Evolutionary conservation across 2,888 invertebrate species (phyloP), one percentile per base, ranked within the genome.

Genomic region (Torymus aiolomorphi): DNA sequence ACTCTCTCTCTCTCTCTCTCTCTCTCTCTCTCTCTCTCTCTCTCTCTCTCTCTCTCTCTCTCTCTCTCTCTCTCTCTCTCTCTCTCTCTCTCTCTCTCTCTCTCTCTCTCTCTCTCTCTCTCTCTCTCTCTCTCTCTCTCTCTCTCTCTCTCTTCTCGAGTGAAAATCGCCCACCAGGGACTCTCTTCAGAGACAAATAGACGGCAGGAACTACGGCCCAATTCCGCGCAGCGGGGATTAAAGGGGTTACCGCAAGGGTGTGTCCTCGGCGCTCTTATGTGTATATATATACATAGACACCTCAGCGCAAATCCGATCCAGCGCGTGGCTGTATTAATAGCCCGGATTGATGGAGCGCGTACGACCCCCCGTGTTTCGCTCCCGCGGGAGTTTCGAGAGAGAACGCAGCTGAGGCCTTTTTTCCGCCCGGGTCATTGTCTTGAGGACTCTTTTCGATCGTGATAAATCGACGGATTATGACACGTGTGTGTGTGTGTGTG

Each of bases 321-420:
- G 85, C 82, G 84, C 42, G 42, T 42, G 87, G 84, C 85, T 86
- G 83, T 88, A 89, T 89, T 89, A 89, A 89, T 88, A 89, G 89
- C 85, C 86, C 84, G 85, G 86, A 88, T 88, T 87, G 88, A 89
- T 89, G 86, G 88, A 88, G 42, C 5, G 42, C 8, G 2, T 2
- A 20, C 42, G 42, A 8, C 42, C 86, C 87, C 86, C 85, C 82
- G 61, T 18, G 20, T 14, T 16, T 31, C 31, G 54, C 2, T 42
- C 42, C 42, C 42, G 42, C 42, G 42, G 42, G 42, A 42, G 42
- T 42, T 42, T 8, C 74, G 84, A 84, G 80, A 83, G 86, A 88
- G 83, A 84, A 86, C 85, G 84, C 83, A 84, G 86, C 88, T 88
- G 89, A 89, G 86, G 74, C 85, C 83, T 86, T 84, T 83, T 83